Base-by-base conservation (phyloP, 1,140 invertebrate genomes). In the Drosophila sechellia region DNA sequence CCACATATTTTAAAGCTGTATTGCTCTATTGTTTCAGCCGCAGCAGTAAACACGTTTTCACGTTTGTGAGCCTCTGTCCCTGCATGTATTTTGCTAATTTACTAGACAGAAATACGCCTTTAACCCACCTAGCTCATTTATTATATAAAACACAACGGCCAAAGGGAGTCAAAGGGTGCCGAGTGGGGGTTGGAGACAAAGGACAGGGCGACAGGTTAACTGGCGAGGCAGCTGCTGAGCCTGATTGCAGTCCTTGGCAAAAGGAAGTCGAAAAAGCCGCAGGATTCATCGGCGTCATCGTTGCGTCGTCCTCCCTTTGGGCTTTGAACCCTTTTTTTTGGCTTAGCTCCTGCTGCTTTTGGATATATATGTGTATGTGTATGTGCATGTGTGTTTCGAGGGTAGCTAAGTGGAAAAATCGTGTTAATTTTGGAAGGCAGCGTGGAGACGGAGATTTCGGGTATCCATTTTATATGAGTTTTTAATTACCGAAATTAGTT, bases 91-190 rank as follows among this genome's bases (percentile, higher is more conserved):
- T 81, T 90, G 90, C 90, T 91, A 91, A 91, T 91, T 91, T 91
- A 91, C 90, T 91, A 91, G 90, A 91, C 90, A 91, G 80, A 81
- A 90, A 79, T 91, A 91, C 90, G 90, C 90, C 90, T 91, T 91
- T 91, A 91, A 91, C 90, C 90, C 90, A 83, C 90, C 76, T 59
- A 89, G 90, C 90, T 91, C 90, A 91, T 91, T 90, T 89, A 91
- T 91, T 91, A 91, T 91, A 89, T 79, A 91, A 91, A 89, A 77
- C 68, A 85, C 66, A 25, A 65, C 34, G 66, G 42, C 48, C 63
- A 13, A 55, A 6, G 66, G 53, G 66, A 46, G 56, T 40, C 66
- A 50, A 48, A 60, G 55, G 70, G 58, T 54, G 52, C 25, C 35
- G 40, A 22, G 13, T 13, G 66, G 45, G 37, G 12, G n/a, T 39